Evolutionary conservation across 2,113 vertebrate species (phyloP), one percentile per base, ranked within the genome.

Genomic region (Dissostichus mawsoni): DNA sequence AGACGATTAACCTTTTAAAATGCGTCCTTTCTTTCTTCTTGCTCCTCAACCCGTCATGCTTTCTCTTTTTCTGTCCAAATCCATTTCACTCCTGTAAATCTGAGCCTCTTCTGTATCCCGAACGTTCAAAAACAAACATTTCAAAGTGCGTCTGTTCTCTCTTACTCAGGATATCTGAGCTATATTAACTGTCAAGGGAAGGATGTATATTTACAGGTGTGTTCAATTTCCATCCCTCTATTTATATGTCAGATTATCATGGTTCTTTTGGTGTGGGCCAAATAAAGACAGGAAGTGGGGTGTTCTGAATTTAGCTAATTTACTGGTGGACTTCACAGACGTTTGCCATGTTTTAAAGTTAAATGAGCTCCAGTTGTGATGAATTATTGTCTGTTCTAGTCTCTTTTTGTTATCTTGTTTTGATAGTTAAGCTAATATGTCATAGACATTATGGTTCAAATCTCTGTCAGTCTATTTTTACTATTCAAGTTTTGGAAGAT

Each of bases 161-260:
- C 56, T 90, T 82, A 71, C 70, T 51, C 83, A 74, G 50, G 59
- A 82, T 68, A 68, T 83, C 76, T 89, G 79, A 87, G 29, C 29
- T 29, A 4, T 4, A 29, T 29, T 74, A 82, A 68, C 65, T 41
- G 55, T 75, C 65, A 74, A 64, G 25, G 44, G 5, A 77, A 10
- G 65, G 44, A 16, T 48, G 48, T 62, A 36, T 84, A 70, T 76
- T 74, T 79, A 66, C 85, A 83, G 82, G 79, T 85, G 82, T 65
- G 63, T 88, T 83, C 51, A 45, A 84, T 87, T 85, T 79, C 45
- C 63, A 59, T 74, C 58, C 44, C 63, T 84, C 87, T 78, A 81
- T 90, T 90, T 78, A 63, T 84, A 86, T 87, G 74, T 83, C 20
- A 64, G 74, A 76, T 88, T 69, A 44, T 68, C 63, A 69, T 23